phyloP scores from a whole-genome alignment of 2,113 vertebrate genomes.

The Pluvianellus socialis region DNA sequence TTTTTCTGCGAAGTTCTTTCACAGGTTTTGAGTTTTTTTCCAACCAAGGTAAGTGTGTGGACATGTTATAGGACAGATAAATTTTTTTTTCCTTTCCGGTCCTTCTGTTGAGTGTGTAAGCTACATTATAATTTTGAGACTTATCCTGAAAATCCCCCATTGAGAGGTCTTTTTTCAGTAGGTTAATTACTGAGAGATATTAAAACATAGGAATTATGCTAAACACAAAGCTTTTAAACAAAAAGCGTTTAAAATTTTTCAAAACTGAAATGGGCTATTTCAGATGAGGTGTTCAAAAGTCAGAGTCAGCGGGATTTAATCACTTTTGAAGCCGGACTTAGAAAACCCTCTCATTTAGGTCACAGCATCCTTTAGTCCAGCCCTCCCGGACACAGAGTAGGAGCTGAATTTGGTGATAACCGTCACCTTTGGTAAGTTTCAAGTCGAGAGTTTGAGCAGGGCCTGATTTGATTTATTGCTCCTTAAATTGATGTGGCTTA shows the following conservation, averaged over 20 bases:
- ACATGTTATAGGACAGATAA: not conserved
- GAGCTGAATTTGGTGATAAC: not conserved
- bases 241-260: not conserved
- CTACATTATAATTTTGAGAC: not conserved
- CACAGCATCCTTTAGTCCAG: not conserved
- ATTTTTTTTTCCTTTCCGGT: not conserved
- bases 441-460: not conserved
- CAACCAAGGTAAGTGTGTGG: not conserved
- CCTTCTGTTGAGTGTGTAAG: not conserved
- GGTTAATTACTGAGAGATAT: not conserved
- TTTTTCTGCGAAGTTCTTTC: not conserved
- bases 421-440: not conserved
- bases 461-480: not conserved
- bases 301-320: not conserved
- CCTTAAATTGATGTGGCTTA: not conserved
- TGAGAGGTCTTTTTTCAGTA: not conserved
- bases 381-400: fast-evolving
- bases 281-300: not conserved
- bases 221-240: not conserved
- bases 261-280: not conserved
- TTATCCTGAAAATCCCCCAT: not conserved
- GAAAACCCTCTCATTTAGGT: not conserved
- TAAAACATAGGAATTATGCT: not conserved
- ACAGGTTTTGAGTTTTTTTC: not conserved
- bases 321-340: not conserved